These are phyloP conservation scores for Venusia cambrica DNA, from an alignment of 2,888 invertebrate genomes.

Conservation along the genomic window DNA sequence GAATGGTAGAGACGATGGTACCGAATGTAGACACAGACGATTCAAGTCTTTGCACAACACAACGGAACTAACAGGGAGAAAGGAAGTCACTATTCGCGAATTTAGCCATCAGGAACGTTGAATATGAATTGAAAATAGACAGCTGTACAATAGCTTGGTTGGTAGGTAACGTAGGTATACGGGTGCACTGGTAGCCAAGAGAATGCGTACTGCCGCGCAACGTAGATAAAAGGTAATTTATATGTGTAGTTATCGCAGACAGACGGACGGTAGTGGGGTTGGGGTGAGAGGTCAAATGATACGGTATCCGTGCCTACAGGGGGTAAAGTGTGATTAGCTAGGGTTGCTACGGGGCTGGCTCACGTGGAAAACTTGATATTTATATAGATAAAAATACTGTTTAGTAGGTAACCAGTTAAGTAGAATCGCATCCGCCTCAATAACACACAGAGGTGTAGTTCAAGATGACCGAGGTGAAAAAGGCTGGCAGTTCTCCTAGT, in stretches of 20 bases:
- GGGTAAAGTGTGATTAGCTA: constrained; percentile 62
- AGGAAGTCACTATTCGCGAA: constrained; percentile 67
- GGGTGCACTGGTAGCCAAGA: constrained; percentile 35
- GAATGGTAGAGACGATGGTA: constrained; percentile 50
- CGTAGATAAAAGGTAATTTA: constrained; percentile 55
- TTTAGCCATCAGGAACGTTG: constrained; percentile 66
- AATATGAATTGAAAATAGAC: constrained; percentile 28
- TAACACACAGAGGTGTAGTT: too few relatives aligned
- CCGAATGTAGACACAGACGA: constrained; percentile 29
- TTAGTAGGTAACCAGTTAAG: too few relatives aligned
- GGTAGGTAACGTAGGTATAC: constrained; percentile 17
- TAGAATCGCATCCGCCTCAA: too few relatives aligned
- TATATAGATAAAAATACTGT: too few relatives aligned
- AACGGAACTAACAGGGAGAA: constrained; percentile 58
- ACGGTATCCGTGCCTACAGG: constrained; percentile 66
- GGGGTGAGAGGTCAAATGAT: constrained; percentile 56
- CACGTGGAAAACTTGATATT: too few relatives aligned
- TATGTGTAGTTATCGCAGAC: constrained; percentile 58
- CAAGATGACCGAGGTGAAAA: too few relatives aligned
- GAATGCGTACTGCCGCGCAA: constrained; percentile 41
- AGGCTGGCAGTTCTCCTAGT: too few relatives aligned
- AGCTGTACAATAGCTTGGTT: background rate
- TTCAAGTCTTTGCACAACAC: constrained; percentile 29
- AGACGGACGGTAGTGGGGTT: constrained; percentile 50
- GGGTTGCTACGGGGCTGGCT: constrained; percentile 37